phyloP scores from a whole-genome alignment of 2,113 vertebrate genomes.

The Vulpes vulpes region DNA sequence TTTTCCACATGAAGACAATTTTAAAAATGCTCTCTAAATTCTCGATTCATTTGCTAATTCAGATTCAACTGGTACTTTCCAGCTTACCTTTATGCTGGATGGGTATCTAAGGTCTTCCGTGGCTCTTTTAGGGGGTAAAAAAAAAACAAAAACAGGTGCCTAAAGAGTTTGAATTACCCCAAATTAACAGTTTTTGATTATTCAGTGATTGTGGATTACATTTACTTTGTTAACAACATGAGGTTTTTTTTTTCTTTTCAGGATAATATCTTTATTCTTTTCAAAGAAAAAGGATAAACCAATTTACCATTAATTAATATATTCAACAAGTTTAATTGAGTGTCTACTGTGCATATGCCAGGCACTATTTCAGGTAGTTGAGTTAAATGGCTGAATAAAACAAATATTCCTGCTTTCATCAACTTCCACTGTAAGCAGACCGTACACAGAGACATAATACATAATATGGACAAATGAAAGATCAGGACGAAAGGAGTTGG shows the following conservation, averaged over 20 bases:
- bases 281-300: not conserved
- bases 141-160: not conserved
- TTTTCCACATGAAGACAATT: not conserved
- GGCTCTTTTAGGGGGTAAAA: not conserved
- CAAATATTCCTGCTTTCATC: not conserved
- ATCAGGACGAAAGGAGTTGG: not conserved
- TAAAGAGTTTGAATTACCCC: not conserved
- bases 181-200: not conserved
- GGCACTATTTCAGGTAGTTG: not conserved
- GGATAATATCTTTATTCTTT: not conserved
- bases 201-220: not conserved
- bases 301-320: slow-evolving; percentile 5
- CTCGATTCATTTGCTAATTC: not conserved
- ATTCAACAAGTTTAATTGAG: not conserved
- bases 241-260: not conserved
- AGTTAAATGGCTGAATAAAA: not conserved
- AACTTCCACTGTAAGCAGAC: not conserved
- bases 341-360: not conserved
- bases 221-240: not conserved
- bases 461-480: not conserved
- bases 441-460: not conserved
- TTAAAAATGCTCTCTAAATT: not conserved
- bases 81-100: not conserved
- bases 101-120: not conserved
- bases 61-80: not conserved